Percentiles rank a stretch among this genome's conserved stretches.
Conservation (phyloP, 2,797 vertebrate species). For the Pseudomugil gertrudae region DNA sequence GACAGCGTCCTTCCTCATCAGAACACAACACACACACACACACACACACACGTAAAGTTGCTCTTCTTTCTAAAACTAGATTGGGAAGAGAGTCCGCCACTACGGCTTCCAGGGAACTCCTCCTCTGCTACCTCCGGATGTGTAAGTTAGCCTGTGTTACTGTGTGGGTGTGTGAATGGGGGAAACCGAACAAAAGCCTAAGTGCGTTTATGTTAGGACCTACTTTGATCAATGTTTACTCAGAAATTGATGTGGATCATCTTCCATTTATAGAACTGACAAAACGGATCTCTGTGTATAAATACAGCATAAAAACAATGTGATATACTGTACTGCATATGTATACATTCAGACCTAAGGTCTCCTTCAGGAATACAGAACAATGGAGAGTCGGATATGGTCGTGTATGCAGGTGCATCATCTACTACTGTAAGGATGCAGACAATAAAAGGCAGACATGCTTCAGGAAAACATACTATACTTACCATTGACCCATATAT, state of each 20-base stretch:
- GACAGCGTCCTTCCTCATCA: slow-evolving; percentile 94
- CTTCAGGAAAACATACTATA: slow-evolving; percentile 1
- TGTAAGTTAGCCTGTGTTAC: slow-evolving; percentile 10
- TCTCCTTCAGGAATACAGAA: slow-evolving; percentile 53
- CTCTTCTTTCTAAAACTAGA: slow-evolving; percentile 45
- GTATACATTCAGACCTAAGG: slow-evolving; percentile 30
- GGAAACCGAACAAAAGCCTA: slow-evolving; percentile 53
- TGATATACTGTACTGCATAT: slow-evolving; percentile 10
- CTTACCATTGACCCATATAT: slow-evolving; percentile 90
- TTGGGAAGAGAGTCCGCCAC: slow-evolving; percentile 38
- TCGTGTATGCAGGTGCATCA: slow-evolving; percentile 49
- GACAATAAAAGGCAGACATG: slow-evolving; percentile 24
- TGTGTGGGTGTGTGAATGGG: slow-evolving; percentile 27
- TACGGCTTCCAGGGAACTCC: slow-evolving; percentile 17
- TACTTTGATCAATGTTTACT: slow-evolving; percentile 58
- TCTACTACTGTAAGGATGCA: slow-evolving; percentile 21
- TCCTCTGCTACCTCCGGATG: slow-evolving; percentile 40
- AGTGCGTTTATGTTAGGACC: slow-evolving; percentile 33
- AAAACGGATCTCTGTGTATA: slow-evolving; percentile 17
- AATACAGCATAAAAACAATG: slow-evolving; percentile 37
- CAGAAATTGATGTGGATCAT: slow-evolving; percentile 39
- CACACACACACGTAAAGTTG: slow-evolving; percentile 22
- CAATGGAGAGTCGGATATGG: slow-evolving; percentile 46
- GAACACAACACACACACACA: slow-evolving; percentile 65
- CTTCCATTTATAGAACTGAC: slow-evolving; percentile 52